These are phyloP conservation scores for Palloptera scutellata DNA, from an alignment of 2,888 invertebrate species.

Conservation along the genomic window DNA sequence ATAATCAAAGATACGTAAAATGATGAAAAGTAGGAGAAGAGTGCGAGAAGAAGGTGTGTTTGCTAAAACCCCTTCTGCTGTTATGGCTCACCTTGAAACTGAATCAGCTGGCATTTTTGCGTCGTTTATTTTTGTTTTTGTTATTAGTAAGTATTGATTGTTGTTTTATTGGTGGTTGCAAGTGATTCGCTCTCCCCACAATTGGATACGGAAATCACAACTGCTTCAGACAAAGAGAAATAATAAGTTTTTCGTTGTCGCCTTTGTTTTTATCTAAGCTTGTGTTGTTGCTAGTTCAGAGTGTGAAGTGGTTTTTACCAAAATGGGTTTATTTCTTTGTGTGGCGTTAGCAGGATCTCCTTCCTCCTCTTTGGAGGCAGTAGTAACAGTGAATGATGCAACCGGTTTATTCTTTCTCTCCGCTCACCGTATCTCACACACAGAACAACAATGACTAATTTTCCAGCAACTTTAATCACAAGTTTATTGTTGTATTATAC, in stretches of 20 bases:
- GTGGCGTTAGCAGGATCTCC: constrained; percentile 5
- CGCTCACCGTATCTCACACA: too few relatives aligned
- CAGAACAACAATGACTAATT: background rate
- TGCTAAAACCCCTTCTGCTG: background rate
- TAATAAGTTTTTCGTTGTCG: constrained; percentile 14
- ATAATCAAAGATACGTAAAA: background rate
- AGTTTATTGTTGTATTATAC: background rate
- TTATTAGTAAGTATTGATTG: background rate
- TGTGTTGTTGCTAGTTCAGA: background rate
- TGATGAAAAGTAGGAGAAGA: background rate
- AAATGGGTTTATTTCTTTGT: background rate
- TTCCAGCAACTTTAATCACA: background rate
- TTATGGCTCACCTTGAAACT: constrained; percentile 38
- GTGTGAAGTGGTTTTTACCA: constrained; percentile 16
- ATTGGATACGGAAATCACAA: constrained; percentile 11
- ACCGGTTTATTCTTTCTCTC: constrained; percentile 2
- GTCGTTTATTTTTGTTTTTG: constrained; percentile 15
- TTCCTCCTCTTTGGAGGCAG: background rate
- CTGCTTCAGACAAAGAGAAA: constrained; percentile 6
- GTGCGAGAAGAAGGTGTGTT: constrained; percentile 14
- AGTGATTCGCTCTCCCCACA: constrained; percentile 3
- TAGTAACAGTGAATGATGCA: too few relatives aligned
- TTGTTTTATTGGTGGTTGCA: constrained; percentile 3
- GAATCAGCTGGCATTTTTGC: constrained; percentile 45
- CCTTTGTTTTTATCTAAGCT: background rate